Evolutionary conservation across 2,888 invertebrate genomes (phyloP).

Genomic region (Julus scandinavius): DNA sequence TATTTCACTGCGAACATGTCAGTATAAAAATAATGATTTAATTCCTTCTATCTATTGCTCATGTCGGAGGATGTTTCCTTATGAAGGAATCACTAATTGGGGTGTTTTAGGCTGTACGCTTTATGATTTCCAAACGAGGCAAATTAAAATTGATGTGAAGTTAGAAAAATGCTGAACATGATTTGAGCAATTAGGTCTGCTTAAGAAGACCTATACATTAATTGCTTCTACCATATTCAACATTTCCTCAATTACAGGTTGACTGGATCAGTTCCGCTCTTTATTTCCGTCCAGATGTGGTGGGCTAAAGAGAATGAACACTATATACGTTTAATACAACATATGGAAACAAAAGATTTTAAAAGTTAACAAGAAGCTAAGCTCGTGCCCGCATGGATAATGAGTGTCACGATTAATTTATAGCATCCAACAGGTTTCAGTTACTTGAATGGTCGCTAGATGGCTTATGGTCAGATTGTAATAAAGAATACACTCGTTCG

Average conservation of each 20-base stretch:
- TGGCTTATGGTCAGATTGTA: too few relatives aligned
- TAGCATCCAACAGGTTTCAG: too few relatives aligned
- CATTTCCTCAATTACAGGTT: constrained; percentile 21
- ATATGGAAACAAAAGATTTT: neutral
- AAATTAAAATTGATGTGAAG: constrained; percentile 7
- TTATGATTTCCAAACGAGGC: neutral
- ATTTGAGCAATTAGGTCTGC: neutral
- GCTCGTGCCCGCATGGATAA: too few relatives aligned
- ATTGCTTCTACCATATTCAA: neutral
- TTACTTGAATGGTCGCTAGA: too few relatives aligned
- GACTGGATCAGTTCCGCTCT: constrained; percentile 14
- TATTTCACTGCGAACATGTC: too few relatives aligned
- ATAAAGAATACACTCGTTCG: too few relatives aligned
- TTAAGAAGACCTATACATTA: neutral
- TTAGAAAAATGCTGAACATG: neutral
- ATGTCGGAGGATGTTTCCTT: neutral
- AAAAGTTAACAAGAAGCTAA: neutral
- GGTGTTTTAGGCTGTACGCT: neutral
- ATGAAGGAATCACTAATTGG: neutral
- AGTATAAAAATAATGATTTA: too few relatives aligned
- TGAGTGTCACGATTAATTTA: too few relatives aligned
- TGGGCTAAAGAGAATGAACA: neutral
- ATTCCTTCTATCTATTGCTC: too few relatives aligned
- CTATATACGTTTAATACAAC: too few relatives aligned
- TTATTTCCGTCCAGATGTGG: constrained; percentile 4